Evolutionary conservation across 2,797 vertebrate species (phyloP).

Genomic region (Margarornis squamiger): DNA sequence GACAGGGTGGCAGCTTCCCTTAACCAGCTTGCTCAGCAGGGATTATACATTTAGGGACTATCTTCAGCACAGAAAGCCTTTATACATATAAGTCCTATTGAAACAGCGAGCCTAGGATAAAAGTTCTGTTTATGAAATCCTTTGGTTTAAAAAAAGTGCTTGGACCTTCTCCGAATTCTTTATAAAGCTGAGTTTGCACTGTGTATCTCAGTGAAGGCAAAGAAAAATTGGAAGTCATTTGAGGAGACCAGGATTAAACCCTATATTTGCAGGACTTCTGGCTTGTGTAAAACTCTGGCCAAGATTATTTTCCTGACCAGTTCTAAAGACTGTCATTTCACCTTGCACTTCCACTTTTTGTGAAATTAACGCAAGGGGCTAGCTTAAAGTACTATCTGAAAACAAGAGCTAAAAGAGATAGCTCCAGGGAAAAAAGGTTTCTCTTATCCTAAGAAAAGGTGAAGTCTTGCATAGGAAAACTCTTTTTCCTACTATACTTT

Average conservation of each 20-base stretch:
- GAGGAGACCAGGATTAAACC: neutral
- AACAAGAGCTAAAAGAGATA: neutral
- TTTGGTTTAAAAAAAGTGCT: neutral
- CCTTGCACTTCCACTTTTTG: neutral
- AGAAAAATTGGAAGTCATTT: neutral
- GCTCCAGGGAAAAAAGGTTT: neutral
- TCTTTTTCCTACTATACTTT: neutral
- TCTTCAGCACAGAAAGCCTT: conserved; percentile 11
- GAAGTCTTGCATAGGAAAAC: neutral
- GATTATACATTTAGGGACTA: conserved; percentile 12
- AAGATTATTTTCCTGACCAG: neutral
- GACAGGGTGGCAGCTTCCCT: neutral
- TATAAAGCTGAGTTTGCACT: neutral
- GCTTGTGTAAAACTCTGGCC: neutral
- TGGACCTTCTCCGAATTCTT: neutral
- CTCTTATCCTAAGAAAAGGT: neutral
- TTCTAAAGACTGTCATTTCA: neutral
- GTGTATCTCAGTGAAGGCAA: neutral
- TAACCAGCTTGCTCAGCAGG: conserved; percentile 4
- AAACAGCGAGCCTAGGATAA: neutral
- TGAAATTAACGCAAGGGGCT: neutral
- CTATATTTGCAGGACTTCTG: neutral
- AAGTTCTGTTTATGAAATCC: conserved; percentile 19
- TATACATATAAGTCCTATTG: neutral
- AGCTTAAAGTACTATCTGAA: neutral